These are phyloP conservation scores for Tolypeutes matacus DNA, from an alignment of 2,797 vertebrate genomes.

Conservation along the genomic window DNA sequence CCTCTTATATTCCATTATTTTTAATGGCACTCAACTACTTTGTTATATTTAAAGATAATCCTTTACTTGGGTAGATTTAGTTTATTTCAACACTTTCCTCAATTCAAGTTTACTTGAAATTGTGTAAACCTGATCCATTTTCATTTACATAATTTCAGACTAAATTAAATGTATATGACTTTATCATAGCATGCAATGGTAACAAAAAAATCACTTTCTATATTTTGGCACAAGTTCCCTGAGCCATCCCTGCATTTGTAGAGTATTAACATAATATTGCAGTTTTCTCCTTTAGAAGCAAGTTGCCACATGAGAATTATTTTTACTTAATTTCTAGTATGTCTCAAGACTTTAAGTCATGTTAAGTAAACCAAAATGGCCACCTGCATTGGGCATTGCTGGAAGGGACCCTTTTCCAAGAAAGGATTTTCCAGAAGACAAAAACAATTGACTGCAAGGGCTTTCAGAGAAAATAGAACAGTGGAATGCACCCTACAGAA, in stretches of 20 bases:
- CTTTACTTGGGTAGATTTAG: slow-evolving; percentile 31
- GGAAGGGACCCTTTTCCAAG: too few species aligned
- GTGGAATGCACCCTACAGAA: too few species aligned
- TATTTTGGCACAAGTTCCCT: slow-evolving; percentile 13
- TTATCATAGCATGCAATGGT: slow-evolving; percentile 23
- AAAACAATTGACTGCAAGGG: too few species aligned
- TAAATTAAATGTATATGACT: slow-evolving; percentile 13
- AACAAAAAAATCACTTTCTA: not conserved
- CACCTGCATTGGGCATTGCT: too few species aligned
- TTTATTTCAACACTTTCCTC: slow-evolving; percentile 27
- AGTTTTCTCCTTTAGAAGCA: not conserved
- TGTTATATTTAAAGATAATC: slow-evolving; percentile 43
- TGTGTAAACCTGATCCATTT: not conserved
- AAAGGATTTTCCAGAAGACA: too few species aligned
- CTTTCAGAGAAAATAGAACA: too few species aligned
- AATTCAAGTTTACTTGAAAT: slow-evolving; percentile 49
- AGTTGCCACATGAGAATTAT: not conserved
- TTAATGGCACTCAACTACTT: slow-evolving; percentile 24
- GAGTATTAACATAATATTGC: not conserved
- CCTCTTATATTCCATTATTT: slow-evolving; percentile 34
- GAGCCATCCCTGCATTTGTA: not conserved
- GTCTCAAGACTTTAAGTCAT: not conserved
- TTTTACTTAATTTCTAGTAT: not conserved
- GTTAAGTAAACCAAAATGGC: too few species aligned
- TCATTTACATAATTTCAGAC: slow-evolving; percentile 7